These are phyloP conservation scores for Lophura swinhoii DNA, from an alignment of 2,797 vertebrate genomes.

Conservation along the genomic window DNA sequence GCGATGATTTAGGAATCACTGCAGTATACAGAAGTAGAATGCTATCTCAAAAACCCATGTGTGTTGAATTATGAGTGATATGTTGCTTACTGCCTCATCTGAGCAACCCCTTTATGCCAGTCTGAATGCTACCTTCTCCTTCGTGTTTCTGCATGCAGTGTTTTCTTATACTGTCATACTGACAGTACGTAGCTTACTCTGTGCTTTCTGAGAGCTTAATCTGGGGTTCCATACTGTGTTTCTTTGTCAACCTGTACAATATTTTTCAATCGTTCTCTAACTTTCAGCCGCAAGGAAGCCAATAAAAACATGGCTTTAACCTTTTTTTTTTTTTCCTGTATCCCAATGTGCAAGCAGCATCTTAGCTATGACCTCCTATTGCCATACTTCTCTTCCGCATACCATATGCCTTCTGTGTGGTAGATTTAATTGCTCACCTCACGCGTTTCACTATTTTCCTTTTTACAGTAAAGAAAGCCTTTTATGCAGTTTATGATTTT, in stretches of 20 bases:
- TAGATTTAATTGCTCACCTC: not conserved
- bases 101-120: not conserved
- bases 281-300: not conserved
- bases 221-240: not conserved
- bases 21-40: not conserved
- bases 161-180: not conserved
- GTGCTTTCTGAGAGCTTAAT: not conserved
- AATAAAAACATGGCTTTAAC: not conserved
- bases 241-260: not conserved
- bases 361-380: not conserved
- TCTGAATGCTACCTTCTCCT: fast-evolving
- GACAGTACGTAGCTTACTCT: not conserved
- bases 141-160: not conserved
- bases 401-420: not conserved
- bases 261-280: not conserved
- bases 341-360: not conserved
- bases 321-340: not conserved
- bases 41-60: not conserved
- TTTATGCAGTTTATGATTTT: not conserved
- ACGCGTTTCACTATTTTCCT: not conserved
- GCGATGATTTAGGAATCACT: not conserved
- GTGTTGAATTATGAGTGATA: not conserved
- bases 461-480: not conserved
- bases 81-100: not conserved
- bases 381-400: not conserved